These are phyloP conservation scores for Apodemus speciosus DNA, from an alignment of 2,113 vertebrate species.

Conservation along the genomic window DNA sequence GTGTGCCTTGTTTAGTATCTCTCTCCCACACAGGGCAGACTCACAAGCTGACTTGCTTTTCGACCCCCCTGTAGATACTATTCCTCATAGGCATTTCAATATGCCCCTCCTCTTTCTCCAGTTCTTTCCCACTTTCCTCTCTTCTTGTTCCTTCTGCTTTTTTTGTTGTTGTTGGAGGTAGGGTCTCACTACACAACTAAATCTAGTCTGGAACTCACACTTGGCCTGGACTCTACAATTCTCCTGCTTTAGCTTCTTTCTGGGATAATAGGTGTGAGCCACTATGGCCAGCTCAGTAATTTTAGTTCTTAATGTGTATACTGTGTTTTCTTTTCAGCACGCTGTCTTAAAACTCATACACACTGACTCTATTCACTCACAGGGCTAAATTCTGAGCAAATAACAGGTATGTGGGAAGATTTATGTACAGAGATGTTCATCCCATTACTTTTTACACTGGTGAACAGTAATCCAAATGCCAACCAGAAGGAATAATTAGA, in stretches of 20 bases:
- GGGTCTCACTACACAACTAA: neutral
- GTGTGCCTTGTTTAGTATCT: neutral
- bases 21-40: neutral
- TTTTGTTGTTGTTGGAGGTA: neutral
- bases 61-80: neutral
- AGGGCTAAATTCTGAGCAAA: constrained; percentile 55
- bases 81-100: neutral
- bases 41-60: neutral
- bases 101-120: neutral
- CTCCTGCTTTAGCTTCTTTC: neutral
- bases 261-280: neutral
- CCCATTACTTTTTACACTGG: constrained; percentile 49
- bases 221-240: neutral
- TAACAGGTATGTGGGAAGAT: constrained; percentile 37
- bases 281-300: neutral
- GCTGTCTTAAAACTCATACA: constrained; percentile 12
- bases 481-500: constrained; percentile 39
- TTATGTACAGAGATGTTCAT: constrained; percentile 41
- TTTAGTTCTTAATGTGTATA: constrained; percentile 55
- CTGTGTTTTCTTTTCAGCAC: constrained; percentile 13
- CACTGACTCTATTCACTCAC: constrained; percentile 51
- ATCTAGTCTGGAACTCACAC: neutral
- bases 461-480: constrained; percentile 55
- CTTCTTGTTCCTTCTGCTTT: neutral
- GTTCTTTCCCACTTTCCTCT: neutral